Conservation (phyloP, 2,888 invertebrate species). For the Lucinisca nassula region DNA sequence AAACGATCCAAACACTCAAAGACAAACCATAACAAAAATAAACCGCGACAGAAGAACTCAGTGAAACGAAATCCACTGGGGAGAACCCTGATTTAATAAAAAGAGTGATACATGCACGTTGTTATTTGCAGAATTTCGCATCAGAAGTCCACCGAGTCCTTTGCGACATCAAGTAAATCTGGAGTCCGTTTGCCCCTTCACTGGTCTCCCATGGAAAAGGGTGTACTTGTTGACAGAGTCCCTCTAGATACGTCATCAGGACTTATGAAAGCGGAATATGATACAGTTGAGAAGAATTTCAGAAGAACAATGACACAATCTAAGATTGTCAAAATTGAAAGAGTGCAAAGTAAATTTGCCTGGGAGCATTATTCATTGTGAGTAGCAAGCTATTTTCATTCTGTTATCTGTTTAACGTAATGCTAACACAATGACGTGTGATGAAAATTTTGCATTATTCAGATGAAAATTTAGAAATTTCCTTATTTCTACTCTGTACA, state of each 20-base stretch:
- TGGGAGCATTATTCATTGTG: conserved; percentile 77
- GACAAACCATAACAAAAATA: too few relatives aligned
- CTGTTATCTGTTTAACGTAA: too few relatives aligned
- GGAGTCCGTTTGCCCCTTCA: conserved; percentile 65
- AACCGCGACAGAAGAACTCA: too few relatives aligned
- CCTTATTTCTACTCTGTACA: too few relatives aligned
- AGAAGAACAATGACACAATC: conserved; percentile 71
- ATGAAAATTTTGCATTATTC: too few relatives aligned
- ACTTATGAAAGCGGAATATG: conserved; percentile 68
- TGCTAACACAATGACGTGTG: too few relatives aligned
- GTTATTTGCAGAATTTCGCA: too few relatives aligned
- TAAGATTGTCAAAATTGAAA: conserved; percentile 67
- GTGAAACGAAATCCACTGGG: too few relatives aligned
- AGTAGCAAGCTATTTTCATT: conserved; percentile 42
- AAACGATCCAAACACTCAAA: too few relatives aligned
- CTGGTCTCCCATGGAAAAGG: conserved; percentile 68
- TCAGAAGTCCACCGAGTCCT: background rate
- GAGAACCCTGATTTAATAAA: too few relatives aligned
- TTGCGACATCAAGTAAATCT: background rate
- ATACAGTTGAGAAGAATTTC: conserved; percentile 69
- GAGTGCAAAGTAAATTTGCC: conserved; percentile 72
- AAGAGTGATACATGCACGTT: too few relatives aligned
- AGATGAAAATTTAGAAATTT: too few relatives aligned
- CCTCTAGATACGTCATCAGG: conserved; percentile 42
- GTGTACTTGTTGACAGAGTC: conserved; percentile 31